Base-by-base conservation (phyloP, 2,113 vertebrate species). In the Scomber japonicus region DNA sequence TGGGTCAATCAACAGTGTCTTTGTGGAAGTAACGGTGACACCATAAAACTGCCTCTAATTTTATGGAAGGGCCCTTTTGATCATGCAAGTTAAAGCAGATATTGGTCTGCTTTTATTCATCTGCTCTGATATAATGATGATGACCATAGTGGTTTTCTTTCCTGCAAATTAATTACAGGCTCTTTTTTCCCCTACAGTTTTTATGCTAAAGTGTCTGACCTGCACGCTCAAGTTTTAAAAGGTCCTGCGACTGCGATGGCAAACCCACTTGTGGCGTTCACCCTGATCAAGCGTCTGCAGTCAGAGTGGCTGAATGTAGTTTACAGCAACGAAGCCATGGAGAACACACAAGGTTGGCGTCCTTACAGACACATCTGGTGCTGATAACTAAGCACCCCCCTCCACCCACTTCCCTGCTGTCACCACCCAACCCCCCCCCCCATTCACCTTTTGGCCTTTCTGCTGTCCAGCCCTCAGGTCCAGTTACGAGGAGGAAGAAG, bases 201-300 rank as follows among this genome's bases (percentile, higher is more conserved):
- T 91, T 96, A 97, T 44, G 85, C 94, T 83, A 99, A 96, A 90
- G 96, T 98, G 15, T 94, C 92, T 13, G 84, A 81, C 0, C 84
- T 96, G 79, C 98, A 99, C 76, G 49, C 64, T 50, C 81, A 85
- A 4, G 84, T 93, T 8, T 92, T 92, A 71, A 89, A 93, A 66
- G 94, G 94, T 4, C 76, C 93, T 0, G 4, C 88, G 0, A 57
- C 88, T 21, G 92, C 95, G 0, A 92, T 96, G 85, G 93, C 94
- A 10, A 98, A 99, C 90, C 98, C 98, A 0, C 81, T 99, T 81
- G 63, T 96, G 74, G 96, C 97, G 1, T 99, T 96, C 90, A 93
- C 96, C 50, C 95, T 99, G 83, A 96, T 99, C 93, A 99, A 99
- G 85, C 94, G 98, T 3, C 93, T 99, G 12, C 95, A 96, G 70